Conservation (phyloP, 1,140 invertebrate species). For the Calephelis nemesis region DNA sequence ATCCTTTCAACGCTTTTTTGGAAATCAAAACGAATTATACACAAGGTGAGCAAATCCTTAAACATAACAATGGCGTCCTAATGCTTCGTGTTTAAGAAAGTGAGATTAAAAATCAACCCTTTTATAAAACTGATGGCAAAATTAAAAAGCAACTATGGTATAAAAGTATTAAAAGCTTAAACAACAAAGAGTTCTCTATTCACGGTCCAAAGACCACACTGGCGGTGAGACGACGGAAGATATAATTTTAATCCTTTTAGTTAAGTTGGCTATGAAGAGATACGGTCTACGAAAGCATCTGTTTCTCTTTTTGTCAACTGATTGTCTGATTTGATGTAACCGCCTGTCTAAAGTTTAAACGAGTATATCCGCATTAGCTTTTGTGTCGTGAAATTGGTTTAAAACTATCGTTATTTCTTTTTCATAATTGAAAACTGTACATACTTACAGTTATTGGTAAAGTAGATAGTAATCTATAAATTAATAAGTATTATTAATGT, state of each 20-base stretch:
- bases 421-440: too few relatives aligned
- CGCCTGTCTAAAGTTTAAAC: conserved; percentile 4
- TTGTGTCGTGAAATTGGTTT: too few relatives aligned
- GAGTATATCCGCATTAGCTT: not conserved
- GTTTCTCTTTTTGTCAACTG: conserved; percentile 45
- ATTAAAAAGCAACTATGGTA: conserved; percentile 72
- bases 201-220: conserved; percentile 72
- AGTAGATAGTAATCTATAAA: too few relatives aligned
- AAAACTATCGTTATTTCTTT: not conserved
- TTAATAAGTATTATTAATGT: too few relatives aligned
- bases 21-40: conserved; percentile 59
- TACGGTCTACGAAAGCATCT: conserved; percentile 55
- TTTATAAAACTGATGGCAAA: conserved; percentile 62
- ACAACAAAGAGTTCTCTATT: conserved; percentile 71
- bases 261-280: conserved; percentile 76
- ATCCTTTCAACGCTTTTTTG: conserved; percentile 42
- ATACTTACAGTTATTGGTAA: too few relatives aligned
- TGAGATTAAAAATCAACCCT: conserved; percentile 72
- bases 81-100: conserved; percentile 54
- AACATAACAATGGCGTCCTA: conserved; percentile 51
- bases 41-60: conserved; percentile 53
- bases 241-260: conserved; percentile 79
- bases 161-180: conserved; percentile 76
- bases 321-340: conserved; percentile 5
- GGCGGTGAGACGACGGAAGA: conserved; percentile 70